phyloP scores from a whole-genome alignment of 2,888 invertebrate species.

The Chrysopilus asiliformis region DNA sequence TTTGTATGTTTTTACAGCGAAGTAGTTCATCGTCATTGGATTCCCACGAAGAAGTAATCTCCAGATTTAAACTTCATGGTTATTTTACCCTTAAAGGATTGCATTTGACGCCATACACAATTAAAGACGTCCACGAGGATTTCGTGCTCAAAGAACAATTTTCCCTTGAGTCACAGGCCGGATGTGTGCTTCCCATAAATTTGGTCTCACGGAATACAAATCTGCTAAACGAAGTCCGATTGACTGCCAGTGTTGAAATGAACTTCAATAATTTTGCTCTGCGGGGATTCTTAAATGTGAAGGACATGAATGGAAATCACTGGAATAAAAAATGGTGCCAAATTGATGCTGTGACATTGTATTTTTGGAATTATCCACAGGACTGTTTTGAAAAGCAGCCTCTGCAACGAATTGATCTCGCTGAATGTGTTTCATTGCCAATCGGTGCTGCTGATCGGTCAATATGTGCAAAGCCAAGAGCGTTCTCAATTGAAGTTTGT shows the following conservation, averaged over 20 bases:
- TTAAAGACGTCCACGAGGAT: conserved; percentile 12
- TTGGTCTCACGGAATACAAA: conserved; percentile 23
- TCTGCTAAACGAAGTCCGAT: conserved; percentile 20
- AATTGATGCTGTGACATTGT: conserved; percentile 34
- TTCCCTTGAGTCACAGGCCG: conserved; percentile 22
- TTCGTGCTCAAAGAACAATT: conserved; percentile 16
- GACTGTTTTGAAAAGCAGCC: conserved; percentile 32
- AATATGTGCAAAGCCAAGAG: conserved; percentile 38
- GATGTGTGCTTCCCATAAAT: conserved; percentile 20
- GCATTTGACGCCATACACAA: conserved; percentile 25
- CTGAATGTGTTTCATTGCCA: conserved; percentile 24
- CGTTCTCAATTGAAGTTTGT: conserved; percentile 21
- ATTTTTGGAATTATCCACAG: conserved; percentile 40
- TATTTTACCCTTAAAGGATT: conserved; percentile 22
- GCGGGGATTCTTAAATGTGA: conserved; percentile 40
- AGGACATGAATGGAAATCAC: conserved; percentile 30
- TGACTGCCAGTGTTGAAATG: conserved; percentile 9
- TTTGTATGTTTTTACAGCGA: not conserved
- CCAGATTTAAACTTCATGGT: conserved; percentile 31
- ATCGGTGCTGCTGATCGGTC: conserved; percentile 33
- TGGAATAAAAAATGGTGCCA: conserved; percentile 46
- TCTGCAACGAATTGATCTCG: conserved; percentile 32
- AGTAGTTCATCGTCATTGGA: conserved; percentile 14
- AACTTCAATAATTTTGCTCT: conserved; percentile 22
- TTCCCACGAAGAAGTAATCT: conserved; percentile 23